Percentiles rank a stretch among this genome's conserved stretches.
Evolutionary conservation across 2,113 vertebrate genomes (phyloP).

Genomic region (Nesogale talazaci): DNA sequence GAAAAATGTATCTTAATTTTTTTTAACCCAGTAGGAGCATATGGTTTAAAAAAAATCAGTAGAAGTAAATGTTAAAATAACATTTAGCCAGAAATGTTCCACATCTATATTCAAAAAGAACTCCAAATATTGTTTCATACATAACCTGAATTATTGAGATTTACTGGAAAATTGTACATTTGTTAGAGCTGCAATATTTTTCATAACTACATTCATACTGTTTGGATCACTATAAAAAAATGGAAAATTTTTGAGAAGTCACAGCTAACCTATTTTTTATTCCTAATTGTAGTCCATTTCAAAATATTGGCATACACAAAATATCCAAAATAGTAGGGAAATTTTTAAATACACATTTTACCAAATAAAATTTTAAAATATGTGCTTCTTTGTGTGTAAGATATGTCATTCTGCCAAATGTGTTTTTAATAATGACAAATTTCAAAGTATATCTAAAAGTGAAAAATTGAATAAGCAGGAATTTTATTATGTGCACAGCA

Average conservation of each 20-base stretch:
- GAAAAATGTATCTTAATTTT: constrained; percentile 70
- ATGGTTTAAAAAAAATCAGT: constrained; percentile 76
- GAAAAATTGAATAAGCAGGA: constrained; percentile 30
- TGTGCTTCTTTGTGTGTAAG: constrained; percentile 14
- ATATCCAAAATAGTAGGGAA: background rate
- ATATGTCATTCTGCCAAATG: background rate
- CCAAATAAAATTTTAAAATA: constrained; percentile 5
- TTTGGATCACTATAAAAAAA: constrained; percentile 81
- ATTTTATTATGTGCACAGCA: constrained; percentile 1
- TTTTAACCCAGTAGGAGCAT: constrained; percentile 76
- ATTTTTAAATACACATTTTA: background rate
- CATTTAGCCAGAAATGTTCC: constrained; percentile 83
- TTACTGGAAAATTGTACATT: constrained; percentile 83
- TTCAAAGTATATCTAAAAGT: background rate
- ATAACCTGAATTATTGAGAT: constrained; percentile 85
- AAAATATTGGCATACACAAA: background rate
- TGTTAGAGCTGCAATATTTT: constrained; percentile 78
- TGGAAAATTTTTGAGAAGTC: constrained; percentile 52
- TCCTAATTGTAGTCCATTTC: background rate
- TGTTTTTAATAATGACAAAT: constrained; percentile 26
- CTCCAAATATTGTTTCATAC: constrained; percentile 82
- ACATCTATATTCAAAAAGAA: constrained; percentile 82
- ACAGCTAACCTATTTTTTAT: constrained; percentile 36
- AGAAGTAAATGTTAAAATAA: constrained; percentile 80
- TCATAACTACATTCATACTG: constrained; percentile 73